Base-by-base conservation (phyloP, 2,797 vertebrate species). In the Gallinago stenura region DNA sequence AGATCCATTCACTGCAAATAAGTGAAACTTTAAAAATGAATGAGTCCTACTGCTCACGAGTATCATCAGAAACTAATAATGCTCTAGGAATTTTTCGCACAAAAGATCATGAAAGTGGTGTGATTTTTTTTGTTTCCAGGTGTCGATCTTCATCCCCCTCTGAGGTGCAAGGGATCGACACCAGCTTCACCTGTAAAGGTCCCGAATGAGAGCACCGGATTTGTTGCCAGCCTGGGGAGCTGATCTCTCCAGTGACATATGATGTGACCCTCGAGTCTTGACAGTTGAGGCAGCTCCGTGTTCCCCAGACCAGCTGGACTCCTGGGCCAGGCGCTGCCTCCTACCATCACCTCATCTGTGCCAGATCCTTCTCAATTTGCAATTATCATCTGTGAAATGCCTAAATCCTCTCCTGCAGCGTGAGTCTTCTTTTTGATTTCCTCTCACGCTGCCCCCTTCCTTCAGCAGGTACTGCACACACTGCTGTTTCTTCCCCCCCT, bases 11-110 rank as follows among this genome's bases (percentile, higher is more conserved):
- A 95, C 57, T 8, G 96, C 94, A 90, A 72, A 83, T 93, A 89
- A 94, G 83, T 3, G 19, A 89, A 93, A 95, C 71, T 93, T 95
- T 50, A 96, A 97, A 97, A 97, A 96, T 96, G 94, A 95, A 94
- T 94, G 94, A 94, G 88, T 58, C 90, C 75, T 84, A 9, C 90
- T 92, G 95, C 95, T 94, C 94, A 75, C 90, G 54, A 92, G 75
- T 68, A 87, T 78, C 92, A 77, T 54, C 93, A 73, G 90, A 95
- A 93, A 95, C 95, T 96, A 95, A 97, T 95, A 97, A 95, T 61
- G 72, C 65, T 92, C 78, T 4, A 41, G 75, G 90, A 94, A 25
- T 71, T 87, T 80, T 78, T 83, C 88, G 68, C 50, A 56, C 50
- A 45, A 45, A 71, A 41, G 88, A 46, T 68, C 86, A 73, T 26